Percentiles rank a stretch among this genome's conserved stretches.
Evolutionary conservation across 2,113 vertebrate species (phyloP).

Genomic region (Nymphicus hollandicus): DNA sequence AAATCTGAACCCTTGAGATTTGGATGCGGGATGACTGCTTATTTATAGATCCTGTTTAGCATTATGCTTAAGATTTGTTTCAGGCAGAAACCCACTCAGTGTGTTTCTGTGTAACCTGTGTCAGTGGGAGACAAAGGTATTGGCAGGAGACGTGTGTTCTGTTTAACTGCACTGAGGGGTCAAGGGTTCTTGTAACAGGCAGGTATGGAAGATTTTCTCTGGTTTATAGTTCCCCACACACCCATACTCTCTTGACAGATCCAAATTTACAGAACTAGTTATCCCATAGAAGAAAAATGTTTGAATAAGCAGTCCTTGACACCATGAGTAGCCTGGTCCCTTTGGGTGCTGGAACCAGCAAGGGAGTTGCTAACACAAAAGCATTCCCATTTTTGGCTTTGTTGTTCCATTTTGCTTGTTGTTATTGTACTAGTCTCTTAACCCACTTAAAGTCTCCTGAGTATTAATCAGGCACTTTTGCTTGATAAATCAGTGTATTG

Average conservation of each 20-base stretch:
- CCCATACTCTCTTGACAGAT: background rate
- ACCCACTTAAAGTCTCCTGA: background rate
- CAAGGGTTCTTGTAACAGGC: background rate
- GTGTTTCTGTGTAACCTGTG: background rate
- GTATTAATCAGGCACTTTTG: background rate
- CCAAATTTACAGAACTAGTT: background rate
- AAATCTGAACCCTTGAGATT: background rate
- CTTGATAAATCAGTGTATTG: background rate
- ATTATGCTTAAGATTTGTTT: background rate
- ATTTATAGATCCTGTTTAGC: background rate
- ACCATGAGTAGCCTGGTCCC: rapidly evolving
- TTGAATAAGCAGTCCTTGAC: background rate
- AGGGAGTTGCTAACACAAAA: background rate
- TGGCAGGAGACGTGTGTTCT: background rate
- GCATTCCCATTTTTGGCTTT: background rate
- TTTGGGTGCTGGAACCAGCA: background rate
- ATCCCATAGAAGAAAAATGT: background rate
- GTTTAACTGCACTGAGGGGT: background rate
- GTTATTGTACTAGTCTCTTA: background rate
- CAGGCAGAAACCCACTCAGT: background rate
- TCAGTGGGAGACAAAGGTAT: rapidly evolving
- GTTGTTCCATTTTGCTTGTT: background rate
- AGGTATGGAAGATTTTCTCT: background rate
- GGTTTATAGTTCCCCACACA: background rate
- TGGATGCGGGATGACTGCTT: background rate